A percentile compares a stretch with the other conserved stretches of the same genome.
phyloP scores from a whole-genome alignment of 2,797 vertebrate genomes.

The Melanitta fusca region DNA sequence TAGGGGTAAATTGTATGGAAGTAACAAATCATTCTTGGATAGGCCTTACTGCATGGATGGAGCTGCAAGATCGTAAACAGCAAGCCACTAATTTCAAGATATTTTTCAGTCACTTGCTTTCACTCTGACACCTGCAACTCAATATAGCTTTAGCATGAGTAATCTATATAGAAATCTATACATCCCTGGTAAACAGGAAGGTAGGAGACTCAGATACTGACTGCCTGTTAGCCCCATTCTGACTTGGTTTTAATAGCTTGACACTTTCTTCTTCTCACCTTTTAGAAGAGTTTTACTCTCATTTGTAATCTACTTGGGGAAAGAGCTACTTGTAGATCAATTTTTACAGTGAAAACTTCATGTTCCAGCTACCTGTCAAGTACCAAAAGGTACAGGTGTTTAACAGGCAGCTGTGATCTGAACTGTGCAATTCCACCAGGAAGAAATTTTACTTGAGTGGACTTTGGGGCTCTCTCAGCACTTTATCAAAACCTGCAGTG shows the following conservation, averaged over 20 bases:
- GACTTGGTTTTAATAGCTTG: neutral
- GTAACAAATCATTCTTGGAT: neutral
- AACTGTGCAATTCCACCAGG: neutral
- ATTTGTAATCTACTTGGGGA: neutral
- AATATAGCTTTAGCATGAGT: neutral
- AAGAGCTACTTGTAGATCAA: neutral
- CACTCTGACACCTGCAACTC: neutral
- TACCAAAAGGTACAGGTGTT: neutral
- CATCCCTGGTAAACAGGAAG: neutral
- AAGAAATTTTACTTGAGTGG: neutral
- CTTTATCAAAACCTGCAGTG: neutral
- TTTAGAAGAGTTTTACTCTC: neutral
- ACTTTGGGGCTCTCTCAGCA: neutral
- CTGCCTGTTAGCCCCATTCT: neutral
- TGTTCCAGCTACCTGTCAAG: neutral
- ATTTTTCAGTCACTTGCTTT: neutral
- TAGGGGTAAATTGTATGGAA: neutral
- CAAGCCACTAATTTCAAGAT: neutral
- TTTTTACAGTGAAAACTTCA: neutral
- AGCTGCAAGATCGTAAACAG: neutral
- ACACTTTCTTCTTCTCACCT: neutral
- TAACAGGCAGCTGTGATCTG: neutral
- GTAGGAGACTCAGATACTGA: neutral
- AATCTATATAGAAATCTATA: neutral
- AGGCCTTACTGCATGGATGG: neutral